A percentile compares a stretch with the other conserved stretches of the same genome.
Evolutionary conservation across 2,113 vertebrate genomes (phyloP).

Genomic region (Phalacrocorax aristotelis): DNA sequence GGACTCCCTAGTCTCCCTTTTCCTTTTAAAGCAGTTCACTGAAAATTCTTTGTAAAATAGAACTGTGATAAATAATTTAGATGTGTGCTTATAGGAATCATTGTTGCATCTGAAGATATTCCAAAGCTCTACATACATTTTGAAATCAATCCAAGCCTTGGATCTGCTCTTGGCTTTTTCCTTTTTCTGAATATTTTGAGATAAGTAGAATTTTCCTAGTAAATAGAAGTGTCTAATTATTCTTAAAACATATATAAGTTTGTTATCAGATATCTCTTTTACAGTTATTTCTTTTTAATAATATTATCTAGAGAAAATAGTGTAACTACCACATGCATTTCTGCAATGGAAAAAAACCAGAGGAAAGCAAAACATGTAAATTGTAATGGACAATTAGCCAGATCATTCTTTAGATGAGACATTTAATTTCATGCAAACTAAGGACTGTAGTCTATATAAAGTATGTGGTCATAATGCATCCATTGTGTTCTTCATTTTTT

Average conservation of each 20-base stretch:
- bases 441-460: not conserved
- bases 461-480: not conserved
- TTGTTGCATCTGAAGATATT: not conserved
- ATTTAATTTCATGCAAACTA: not conserved
- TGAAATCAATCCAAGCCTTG: not conserved
- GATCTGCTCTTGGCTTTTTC: not conserved
- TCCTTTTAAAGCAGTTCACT: not conserved
- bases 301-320: not conserved
- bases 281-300: not conserved
- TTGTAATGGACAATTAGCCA: not conserved
- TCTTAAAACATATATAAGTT: not conserved
- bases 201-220: not conserved
- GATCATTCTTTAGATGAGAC: not conserved
- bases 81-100: fast-evolving
- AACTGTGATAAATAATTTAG: not conserved
- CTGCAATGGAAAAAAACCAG: not conserved
- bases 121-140: not conserved
- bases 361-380: not conserved
- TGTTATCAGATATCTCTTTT: not conserved
- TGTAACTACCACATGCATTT: not conserved
- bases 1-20: not conserved
- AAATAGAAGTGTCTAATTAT: not conserved
- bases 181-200: not conserved
- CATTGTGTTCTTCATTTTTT: not conserved
- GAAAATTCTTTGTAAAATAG: not conserved